Evolutionary conservation across 2,888 invertebrate species (phyloP).

Genomic region (Blera fallax): DNA sequence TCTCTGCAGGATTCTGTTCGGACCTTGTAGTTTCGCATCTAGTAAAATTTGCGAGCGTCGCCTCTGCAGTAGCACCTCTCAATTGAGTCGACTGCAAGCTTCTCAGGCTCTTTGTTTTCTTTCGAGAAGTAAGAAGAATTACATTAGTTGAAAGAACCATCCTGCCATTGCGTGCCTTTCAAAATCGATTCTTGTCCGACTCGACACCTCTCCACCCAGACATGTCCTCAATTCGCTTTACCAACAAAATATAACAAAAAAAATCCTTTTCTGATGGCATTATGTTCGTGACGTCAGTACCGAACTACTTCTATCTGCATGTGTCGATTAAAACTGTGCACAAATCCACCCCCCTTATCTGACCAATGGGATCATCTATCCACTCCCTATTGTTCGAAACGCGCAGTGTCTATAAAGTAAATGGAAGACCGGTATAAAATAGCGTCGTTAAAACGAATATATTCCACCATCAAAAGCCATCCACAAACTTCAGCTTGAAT

Average conservation of each 20-base stretch:
- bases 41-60: too few relatives aligned
- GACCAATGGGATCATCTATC: constrained; percentile 2
- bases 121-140: too few relatives aligned
- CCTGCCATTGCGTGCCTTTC: too few relatives aligned
- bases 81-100: too few relatives aligned
- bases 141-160: too few relatives aligned
- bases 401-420: constrained; percentile 3
- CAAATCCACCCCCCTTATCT: background rate
- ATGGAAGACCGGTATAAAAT: constrained; percentile 12
- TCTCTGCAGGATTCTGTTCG: too few relatives aligned
- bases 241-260: background rate
- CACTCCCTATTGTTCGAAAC: background rate
- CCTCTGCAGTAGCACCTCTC: too few relatives aligned
- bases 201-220: background rate
- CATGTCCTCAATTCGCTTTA: background rate
- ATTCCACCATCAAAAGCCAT: background rate
- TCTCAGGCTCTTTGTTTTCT: too few relatives aligned
- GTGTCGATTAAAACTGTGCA: background rate
- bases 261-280: background rate
- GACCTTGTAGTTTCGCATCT: too few relatives aligned
- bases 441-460: constrained; percentile 9
- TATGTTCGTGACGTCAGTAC: background rate
- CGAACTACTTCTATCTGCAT: background rate
- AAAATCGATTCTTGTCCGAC: background rate
- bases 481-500: background rate